phyloP scores from a whole-genome alignment of 2,113 vertebrate genomes.

The Helogale parvula region DNA sequence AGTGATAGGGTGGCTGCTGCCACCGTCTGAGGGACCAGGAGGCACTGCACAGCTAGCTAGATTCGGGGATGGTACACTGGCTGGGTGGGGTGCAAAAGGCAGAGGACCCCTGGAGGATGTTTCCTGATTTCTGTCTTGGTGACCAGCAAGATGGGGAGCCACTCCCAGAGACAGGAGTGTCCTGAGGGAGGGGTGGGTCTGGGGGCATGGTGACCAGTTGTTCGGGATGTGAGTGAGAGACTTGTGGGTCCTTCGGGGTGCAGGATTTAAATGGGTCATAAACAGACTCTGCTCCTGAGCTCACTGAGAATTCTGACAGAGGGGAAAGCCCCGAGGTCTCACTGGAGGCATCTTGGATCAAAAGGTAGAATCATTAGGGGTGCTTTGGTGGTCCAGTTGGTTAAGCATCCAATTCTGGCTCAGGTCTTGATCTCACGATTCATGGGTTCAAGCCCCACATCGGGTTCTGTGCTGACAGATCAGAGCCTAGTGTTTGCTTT shows the following conservation, averaged over 20 bases:
- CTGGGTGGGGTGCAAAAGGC: rapidly evolving
- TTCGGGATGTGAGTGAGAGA: not conserved
- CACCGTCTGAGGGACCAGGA: not conserved
- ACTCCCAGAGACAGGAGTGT: not conserved
- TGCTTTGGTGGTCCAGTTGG: no score
- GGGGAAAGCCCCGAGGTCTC: not conserved
- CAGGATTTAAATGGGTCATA: not conserved
- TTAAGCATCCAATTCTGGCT: no score
- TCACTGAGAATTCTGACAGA: not conserved
- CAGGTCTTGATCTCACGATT: no score
- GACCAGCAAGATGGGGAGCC: not conserved
- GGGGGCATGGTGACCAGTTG: not conserved
- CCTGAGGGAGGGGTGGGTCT: not conserved
- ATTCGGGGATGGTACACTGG: no score
- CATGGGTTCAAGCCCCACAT: no score
- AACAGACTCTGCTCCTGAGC: not conserved
- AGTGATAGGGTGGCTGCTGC: not conserved
- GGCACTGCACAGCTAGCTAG: not conserved
- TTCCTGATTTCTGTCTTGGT: not conserved
- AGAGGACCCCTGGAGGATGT: not conserved
- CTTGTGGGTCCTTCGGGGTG: not conserved
- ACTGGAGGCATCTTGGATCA: no score
- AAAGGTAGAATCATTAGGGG: no score
- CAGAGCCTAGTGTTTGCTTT: no score
- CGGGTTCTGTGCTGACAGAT: no score